Base-by-base conservation (phyloP, 2,888 invertebrate species). In the Mermis nigrescens region DNA sequence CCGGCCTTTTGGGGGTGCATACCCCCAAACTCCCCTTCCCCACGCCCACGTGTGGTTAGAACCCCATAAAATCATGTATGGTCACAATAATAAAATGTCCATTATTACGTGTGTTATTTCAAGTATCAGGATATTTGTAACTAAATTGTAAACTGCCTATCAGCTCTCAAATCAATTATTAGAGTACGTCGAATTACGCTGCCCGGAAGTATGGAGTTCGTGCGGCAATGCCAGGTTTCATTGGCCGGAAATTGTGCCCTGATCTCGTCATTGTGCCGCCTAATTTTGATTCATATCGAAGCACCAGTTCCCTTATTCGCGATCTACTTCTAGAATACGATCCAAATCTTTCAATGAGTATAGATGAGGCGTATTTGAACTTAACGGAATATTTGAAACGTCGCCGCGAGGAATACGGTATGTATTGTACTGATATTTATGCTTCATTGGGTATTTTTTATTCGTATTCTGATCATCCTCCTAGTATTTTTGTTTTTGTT, bases 191-290 rank as follows among this genome's bases (percentile, higher is more conserved):
- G 1, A 81, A 81, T 69, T 81, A 81, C 66, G 65, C 74, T 22
- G 80, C 81, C 1, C 71, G 81, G 26, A 72, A 74, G 60, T 81
- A 70, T 70, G 81, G 81, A 19, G 80, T 81, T 1, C 70, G 80
- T 51, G 79, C 80, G 4, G 81, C 77, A 2, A 80, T 81, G 80
- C 80, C 81, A 1, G 81, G 80, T 0, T 80, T 80, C 66, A 79
- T 81, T 60, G 80, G 73, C 1, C 74, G 73, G 59, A 79, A 79
- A 65, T 71, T 81, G 3, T 81, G 81, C 65, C 80, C 80, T 1
- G 69, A 77, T 31, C 71, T 81, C 1, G 70, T 75, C 2, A 75
- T 81, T 46, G 76, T 81, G 1, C 75, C 76, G 0, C 66, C 69
- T 15, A 75, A 79, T 68, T 79, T 77, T 65, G 66, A 71, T 24